Base-by-base conservation (phyloP, 2,888 invertebrate genomes). In the Unio pictorum region DNA sequence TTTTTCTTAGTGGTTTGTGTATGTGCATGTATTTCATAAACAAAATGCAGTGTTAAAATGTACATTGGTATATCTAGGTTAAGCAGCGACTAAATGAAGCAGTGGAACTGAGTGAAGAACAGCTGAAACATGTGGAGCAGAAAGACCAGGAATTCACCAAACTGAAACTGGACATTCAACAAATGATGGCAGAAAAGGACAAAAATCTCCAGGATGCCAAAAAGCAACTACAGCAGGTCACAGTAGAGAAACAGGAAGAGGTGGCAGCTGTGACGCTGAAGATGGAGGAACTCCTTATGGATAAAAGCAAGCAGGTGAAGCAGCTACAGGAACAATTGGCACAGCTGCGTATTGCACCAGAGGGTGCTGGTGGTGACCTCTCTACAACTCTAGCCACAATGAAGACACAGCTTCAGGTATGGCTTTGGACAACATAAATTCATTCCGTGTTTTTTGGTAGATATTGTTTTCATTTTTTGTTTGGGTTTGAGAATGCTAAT, bases 101-200 rank as follows among this genome's bases (percentile, higher is more conserved):
- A 2, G 79, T 80, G 2, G 74, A 81, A 45, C 76, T 81, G 65
- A 76, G 76, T 18, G 79, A 80, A 58, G 76, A 80, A 55, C 79
- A 81, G 69, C 55, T 81, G 61, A 74, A 75, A 55, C 68, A 76
- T 65, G 77, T 74, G 0, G 81, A 81, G 61, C 74, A 74, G 28
- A 81, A 81, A 64, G 81, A 81, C 54, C 72, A 81, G 64, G 81
- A 81, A 61, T 80, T 74, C 57, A 70, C 79, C 11, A 78, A 76
- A 67, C 73, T 81, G 17, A 81, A 79, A 56, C 68, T 81, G 28
- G 81, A 80, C 34, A 81, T 81, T 59, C 81, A 81, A 56, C 75
- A 79, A 60, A 71, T 78, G 66, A 71, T 80, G 1, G 63, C 75
- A 1, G 76, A 76, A 20, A 78, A 81, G 59, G 79, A 81, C 63